phyloP scores from a whole-genome alignment of 2,888 invertebrate genomes.

The Ligdia adustata region DNA sequence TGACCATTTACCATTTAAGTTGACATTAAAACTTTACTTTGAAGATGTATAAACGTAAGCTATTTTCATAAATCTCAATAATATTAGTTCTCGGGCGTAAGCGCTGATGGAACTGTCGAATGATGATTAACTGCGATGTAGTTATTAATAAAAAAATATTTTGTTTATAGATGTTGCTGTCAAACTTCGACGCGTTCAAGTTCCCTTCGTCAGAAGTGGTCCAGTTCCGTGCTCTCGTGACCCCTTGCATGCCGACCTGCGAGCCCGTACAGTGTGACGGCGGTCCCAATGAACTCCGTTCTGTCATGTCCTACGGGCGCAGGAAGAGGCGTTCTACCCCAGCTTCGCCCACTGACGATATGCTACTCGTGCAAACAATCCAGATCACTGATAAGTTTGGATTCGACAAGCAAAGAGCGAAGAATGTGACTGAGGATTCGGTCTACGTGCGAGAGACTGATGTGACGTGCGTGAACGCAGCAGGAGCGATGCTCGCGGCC shows the following conservation, averaged over 20 bases:
- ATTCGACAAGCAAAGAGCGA: slow-evolving; percentile 88
- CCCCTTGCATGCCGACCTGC: slow-evolving; percentile 96
- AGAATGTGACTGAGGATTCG: slow-evolving; percentile 87
- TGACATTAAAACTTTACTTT: no score
- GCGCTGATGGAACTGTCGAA: no score
- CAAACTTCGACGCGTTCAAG: slow-evolving; percentile 98
- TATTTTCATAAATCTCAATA: no score
- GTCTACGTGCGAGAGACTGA: slow-evolving; percentile 87
- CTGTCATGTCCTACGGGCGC: slow-evolving; percentile 92
- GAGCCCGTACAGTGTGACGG: slow-evolving; percentile 96
- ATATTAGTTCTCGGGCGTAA: no score
- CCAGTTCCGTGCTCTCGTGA: slow-evolving; percentile 97
- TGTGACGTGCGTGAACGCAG: slow-evolving; percentile 88
- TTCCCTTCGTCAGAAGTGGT: slow-evolving; percentile 98
- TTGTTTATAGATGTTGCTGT: slow-evolving; percentile 88
- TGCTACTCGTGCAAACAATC: slow-evolving; percentile 94
- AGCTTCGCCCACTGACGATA: slow-evolving; percentile 87
- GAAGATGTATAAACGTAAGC: no score
- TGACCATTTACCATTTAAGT: no score
- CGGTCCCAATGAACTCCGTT: slow-evolving; percentile 91
- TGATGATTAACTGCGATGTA: no score
- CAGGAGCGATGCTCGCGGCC: slow-evolving; percentile 93
- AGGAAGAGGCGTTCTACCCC: slow-evolving; percentile 89
- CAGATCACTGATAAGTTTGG: slow-evolving; percentile 97
- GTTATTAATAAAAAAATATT: background rate